A percentile compares a stretch with the other conserved stretches of the same genome.
These are phyloP conservation scores for Myiotriccus ornatus DNA, from an alignment of 2,797 vertebrate genomes.

Conservation along the genomic window DNA sequence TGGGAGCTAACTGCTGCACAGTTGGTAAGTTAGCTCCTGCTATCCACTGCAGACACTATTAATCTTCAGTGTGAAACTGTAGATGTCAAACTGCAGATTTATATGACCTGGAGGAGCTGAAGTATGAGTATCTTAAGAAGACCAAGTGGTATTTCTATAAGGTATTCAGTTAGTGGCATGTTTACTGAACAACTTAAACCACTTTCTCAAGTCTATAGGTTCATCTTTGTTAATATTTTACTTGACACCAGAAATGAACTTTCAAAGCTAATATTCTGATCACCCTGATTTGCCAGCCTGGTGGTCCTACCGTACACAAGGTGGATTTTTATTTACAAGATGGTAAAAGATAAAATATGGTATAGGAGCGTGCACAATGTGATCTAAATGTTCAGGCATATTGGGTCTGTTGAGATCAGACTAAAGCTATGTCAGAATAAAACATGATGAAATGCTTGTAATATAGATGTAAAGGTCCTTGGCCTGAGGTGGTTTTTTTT, in stretches of 20 bases:
- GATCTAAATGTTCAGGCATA: not conserved
- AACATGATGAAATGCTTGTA: not conserved
- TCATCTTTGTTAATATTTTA: not conserved
- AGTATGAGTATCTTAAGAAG: not conserved
- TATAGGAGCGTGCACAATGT: not conserved
- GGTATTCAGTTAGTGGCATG: accelerated
- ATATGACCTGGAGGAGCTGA: not conserved
- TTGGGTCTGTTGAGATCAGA: not conserved
- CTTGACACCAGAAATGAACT: not conserved
- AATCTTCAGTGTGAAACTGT: not conserved
- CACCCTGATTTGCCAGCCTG: not conserved
- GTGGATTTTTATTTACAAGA: not conserved
- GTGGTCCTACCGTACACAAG: not conserved
- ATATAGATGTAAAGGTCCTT: not conserved
- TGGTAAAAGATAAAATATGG: not conserved
- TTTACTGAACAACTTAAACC: not conserved
- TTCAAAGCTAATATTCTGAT: not conserved
- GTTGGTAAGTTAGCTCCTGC: not conserved
- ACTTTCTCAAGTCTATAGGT: not conserved
- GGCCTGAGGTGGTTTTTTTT: not conserved
- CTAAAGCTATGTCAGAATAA: not conserved
- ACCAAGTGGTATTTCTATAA: not conserved
- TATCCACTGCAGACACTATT: too few relatives aligned
- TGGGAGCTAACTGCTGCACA: not conserved
- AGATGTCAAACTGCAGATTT: not conserved